Base-by-base conservation (phyloP, 2,888 invertebrate species). In the Stenodera caucasica region DNA sequence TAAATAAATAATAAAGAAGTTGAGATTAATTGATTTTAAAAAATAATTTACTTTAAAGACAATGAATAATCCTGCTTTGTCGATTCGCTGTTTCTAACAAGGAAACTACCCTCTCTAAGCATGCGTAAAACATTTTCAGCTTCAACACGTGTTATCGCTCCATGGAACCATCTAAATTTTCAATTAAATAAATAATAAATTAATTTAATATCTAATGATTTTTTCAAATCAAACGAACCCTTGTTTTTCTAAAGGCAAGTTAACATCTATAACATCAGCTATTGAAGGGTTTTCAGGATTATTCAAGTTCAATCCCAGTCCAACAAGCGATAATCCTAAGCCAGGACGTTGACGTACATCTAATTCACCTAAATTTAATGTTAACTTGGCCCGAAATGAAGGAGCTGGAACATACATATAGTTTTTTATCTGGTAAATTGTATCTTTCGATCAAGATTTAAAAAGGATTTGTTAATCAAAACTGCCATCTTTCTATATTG, bases 1-100 rank as follows among this genome's bases (percentile, higher is more conserved):
- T n/a, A n/a, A n/a, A 54, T 45, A 15, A 51, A 51, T 32, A 49
- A 52, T 26, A 49, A 37, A 51, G 57, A 60, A 26, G n/a, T 35
- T 35, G 11, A 21, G n/a, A n/a, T n/a, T n/a, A n/a, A n/a, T n/a
- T n/a, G n/a, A n/a, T n/a, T n/a, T 33, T 29, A n/a, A 58, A 29
- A 26, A 2, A 53, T 54, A 62, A 86, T 92, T 88, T 85, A 97
- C 97, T 97, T 97, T 71, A 97, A 84, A 69, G 96, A 96, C 59
- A 97, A 84, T 12, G 96, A 96, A 80, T 94, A 97, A 81, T 96
- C 96, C 77, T 92, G 91, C 79, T 92, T 92, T 53, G 93, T 91
- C 58, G 95, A 94, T 81, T 97, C 96, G 79, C 96, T 96, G 79
- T 94, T 94, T 71, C 98, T 85, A 60, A 98, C 96, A 72, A 98